Base-by-base conservation (phyloP, 2,113 vertebrate genomes). In the Microtus pennsylvanicus region DNA sequence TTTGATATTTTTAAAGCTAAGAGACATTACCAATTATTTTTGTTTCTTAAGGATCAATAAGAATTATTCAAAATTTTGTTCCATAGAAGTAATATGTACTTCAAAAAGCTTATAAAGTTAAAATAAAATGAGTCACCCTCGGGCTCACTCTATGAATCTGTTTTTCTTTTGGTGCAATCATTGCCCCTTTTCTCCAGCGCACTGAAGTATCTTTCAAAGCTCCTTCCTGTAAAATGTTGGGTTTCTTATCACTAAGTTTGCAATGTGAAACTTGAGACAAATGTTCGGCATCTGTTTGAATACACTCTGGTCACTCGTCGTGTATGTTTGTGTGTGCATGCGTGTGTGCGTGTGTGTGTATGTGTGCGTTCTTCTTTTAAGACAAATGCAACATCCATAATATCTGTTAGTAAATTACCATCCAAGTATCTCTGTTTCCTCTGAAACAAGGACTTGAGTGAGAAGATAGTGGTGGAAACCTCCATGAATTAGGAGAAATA, bases 31-130 rank as follows among this genome's bases (percentile, higher is more conserved):
- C 0, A 5, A 2, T 14, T 87, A 70, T 89, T n/a, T 91, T 35
- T 8, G 76, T 58, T 95, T 95, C 65, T 90, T 87, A 74, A 83
- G 10, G 38, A 94, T 82, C 58, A 77, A 55, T 26, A 4, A 63
- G 76, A 95, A 92, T 93, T 92, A 78, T 74, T 87, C 75, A 72
- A 81, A 92, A 72, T 89, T 87, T 92, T 74, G 76, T 85, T n/a
- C 47, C 38, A 2, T 17, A 81, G 42, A 89, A 81, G 90, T 86
- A 88, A 86, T 63, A 47, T 13, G 33, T 47, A 45, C 38, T 58
- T 94, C n/a, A 87, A 28, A 93, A 91, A 88, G 45, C 65, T 86
- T 86, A 83, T 16, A 80, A 94, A 85, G 74, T 93, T 45, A 77
- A 95, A 93, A 85, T 42, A 82, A 90, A 94, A 80, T 85, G 30